A percentile compares a stretch with the other conserved stretches of the same genome.
phyloP scores from a whole-genome alignment of 35 echinoderm and acorn worm genomes.

The Holothuria glaberrima region DNA sequence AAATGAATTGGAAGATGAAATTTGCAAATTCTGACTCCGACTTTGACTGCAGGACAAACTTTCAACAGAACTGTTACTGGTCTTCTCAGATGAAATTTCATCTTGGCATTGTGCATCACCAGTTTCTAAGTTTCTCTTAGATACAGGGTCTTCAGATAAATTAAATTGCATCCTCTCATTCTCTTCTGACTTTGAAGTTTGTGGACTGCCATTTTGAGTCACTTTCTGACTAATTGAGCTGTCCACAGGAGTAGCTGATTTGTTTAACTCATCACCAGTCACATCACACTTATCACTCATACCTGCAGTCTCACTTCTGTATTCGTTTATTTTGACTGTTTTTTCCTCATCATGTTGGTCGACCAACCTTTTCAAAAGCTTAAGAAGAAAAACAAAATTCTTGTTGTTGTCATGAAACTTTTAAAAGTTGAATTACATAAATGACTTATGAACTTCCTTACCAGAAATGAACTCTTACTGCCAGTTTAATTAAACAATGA shows the following conservation, averaged over 20 bases:
- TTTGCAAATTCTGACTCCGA: no score
- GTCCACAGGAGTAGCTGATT: not conserved
- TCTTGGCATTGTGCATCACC: no score
- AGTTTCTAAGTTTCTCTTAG: no score
- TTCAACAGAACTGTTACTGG: no score
- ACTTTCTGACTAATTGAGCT: not conserved
- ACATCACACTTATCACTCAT: not conserved
- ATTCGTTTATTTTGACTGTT: slow-evolving; percentile 34
- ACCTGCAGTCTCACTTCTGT: not conserved
- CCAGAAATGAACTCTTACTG: no score
- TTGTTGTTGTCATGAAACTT: no score
- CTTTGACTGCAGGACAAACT: no score
- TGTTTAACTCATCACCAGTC: not conserved
- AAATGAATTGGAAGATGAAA: no score
- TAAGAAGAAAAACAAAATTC: not conserved
- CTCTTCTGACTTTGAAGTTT: not conserved
- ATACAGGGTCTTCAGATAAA: not conserved
- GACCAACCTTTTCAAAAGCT: slow-evolving; percentile 60
- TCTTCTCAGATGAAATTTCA: no score
- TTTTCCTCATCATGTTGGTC: slow-evolving; percentile 63
- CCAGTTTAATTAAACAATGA: no score
- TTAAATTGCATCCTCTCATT: not conserved
- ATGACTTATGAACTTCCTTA: no score
- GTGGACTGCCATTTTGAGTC: not conserved
- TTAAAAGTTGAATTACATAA: no score